Evolutionary conservation across 2,113 vertebrate genomes (phyloP).

Genomic region (Tetrax tetrax): DNA sequence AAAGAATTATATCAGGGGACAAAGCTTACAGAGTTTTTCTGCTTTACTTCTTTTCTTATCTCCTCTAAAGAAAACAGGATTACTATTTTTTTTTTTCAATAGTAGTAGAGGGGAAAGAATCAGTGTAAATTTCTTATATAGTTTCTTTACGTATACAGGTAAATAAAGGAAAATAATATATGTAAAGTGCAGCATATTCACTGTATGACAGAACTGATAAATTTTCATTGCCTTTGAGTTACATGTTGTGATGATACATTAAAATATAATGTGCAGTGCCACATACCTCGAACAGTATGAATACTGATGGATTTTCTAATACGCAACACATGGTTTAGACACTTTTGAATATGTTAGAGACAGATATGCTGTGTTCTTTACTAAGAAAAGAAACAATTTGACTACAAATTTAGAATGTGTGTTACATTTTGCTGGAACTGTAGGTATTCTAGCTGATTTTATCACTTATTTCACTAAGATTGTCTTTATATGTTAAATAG

Average conservation of each 20-base stretch:
- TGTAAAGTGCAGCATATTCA: neutral
- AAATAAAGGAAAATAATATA: neutral
- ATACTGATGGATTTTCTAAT: conserved; percentile 38
- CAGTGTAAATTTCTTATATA: neutral
- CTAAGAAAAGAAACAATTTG: neutral
- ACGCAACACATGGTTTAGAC: neutral
- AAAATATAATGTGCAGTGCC: neutral
- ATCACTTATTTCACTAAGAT: neutral
- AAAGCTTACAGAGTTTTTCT: neutral
- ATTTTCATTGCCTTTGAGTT: neutral
- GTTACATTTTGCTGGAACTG: neutral
- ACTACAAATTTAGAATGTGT: neutral
- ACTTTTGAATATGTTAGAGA: neutral
- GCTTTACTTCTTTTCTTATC: neutral
- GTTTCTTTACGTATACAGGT: neutral
- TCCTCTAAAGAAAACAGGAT: neutral
- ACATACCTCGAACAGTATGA: neutral
- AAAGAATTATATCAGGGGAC: neutral
- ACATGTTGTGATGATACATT: neutral
- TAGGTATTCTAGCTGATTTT: neutral
- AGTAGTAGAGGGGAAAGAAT: neutral
- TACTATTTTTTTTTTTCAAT: neutral
- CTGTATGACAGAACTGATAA: neutral
- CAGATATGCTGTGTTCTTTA: neutral
- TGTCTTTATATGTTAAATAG: neutral